These are phyloP conservation scores for Capra hircus DNA, from an alignment of 2,113 vertebrate genomes.

Conservation along the genomic window DNA sequence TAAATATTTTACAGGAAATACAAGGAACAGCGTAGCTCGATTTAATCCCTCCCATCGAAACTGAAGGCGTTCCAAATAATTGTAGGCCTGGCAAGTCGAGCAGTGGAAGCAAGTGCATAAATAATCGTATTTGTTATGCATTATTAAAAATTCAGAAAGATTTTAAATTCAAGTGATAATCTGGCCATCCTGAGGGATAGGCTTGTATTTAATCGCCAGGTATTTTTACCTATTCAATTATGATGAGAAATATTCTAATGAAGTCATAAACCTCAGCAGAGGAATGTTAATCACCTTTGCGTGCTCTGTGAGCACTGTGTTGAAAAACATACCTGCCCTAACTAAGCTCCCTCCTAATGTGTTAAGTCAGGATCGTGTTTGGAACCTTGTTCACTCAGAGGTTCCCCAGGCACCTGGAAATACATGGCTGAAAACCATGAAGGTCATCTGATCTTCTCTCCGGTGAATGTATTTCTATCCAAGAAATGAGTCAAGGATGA, in stretches of 20 bases:
- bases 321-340: constrained; percentile 73
- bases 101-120: constrained; percentile 71
- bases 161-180: constrained; percentile 83
- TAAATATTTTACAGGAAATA: background rate
- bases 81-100: constrained; percentile 53
- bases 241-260: constrained; percentile 81
- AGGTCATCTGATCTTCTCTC: constrained; percentile 71
- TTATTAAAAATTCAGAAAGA: constrained; percentile 80
- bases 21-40: background rate
- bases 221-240: constrained; percentile 82
- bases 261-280: constrained; percentile 73
- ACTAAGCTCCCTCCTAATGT: constrained; percentile 60
- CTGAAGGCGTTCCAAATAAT: background rate
- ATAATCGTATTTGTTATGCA: constrained; percentile 78
- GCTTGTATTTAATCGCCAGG: constrained; percentile 81
- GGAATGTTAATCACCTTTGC: constrained; percentile 78
- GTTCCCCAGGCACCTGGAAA: constrained; percentile 59
- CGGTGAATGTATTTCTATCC: constrained; percentile 60
- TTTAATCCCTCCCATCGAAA: constrained; percentile 21
- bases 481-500: constrained; percentile 39
- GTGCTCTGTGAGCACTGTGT: constrained; percentile 31
- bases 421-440: constrained; percentile 61
- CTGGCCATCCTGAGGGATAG: constrained; percentile 78
- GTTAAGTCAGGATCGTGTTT: constrained; percentile 39
- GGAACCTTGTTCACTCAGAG: constrained; percentile 42